Evolutionary conservation across 2,113 vertebrate genomes (phyloP).

Genomic region (Aepyceros melampus): DNA sequence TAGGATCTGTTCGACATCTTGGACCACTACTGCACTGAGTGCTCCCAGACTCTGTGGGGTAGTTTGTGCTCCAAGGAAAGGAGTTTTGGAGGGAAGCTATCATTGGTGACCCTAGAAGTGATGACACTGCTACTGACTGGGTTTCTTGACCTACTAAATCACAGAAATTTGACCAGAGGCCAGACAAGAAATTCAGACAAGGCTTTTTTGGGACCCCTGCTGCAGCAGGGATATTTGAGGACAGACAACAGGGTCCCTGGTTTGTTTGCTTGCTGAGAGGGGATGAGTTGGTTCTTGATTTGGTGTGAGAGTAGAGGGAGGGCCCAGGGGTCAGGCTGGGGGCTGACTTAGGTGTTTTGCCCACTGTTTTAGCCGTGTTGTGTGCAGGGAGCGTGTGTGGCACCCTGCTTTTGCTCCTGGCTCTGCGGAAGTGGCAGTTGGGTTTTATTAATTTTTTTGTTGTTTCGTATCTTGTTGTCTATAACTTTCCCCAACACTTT

Average conservation of each 20-base stretch:
- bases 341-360: not conserved
- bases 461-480: not conserved
- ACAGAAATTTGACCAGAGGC: not conserved
- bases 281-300: not conserved
- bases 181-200: not conserved
- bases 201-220: not conserved
- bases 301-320: not conserved
- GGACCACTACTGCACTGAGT: not conserved
- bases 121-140: rapidly evolving
- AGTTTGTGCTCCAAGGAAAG: not conserved
- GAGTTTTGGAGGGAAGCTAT: not conserved
- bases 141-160: not conserved
- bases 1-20: not conserved
- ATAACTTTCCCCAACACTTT: not conserved
- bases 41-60: not conserved
- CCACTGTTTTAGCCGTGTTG: not conserved
- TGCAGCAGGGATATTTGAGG: not conserved
- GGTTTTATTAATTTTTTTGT: not conserved
- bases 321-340: not conserved
- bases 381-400: not conserved
- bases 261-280: not conserved
- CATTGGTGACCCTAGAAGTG: not conserved
- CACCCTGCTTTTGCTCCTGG: not conserved
- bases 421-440: not conserved
- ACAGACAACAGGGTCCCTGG: not conserved